Percentiles rank a stretch among this genome's conserved stretches.
These are phyloP conservation scores for Pterophyllum scalare DNA, from an alignment of 2,113 vertebrate genomes.

Conservation along the genomic window DNA sequence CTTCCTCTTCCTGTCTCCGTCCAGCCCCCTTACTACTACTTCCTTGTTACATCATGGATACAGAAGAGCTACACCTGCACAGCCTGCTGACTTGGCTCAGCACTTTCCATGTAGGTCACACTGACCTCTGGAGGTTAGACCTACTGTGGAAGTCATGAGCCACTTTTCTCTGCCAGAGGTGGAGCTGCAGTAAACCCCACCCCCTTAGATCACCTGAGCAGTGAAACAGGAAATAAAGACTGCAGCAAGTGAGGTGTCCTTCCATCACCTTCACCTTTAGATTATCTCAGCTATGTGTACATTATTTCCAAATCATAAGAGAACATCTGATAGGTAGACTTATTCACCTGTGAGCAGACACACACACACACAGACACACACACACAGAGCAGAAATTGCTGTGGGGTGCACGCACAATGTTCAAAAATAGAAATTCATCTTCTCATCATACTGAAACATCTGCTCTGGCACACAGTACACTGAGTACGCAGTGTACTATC, in stretches of 20 bases:
- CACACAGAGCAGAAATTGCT: background rate
- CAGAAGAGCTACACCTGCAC: slow-evolving; percentile 26
- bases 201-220: slow-evolving; percentile 64
- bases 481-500: background rate
- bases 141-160: background rate
- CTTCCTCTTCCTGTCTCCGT: slow-evolving; percentile 38
- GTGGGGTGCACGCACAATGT: too few species aligned
- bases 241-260: slow-evolving; percentile 62
- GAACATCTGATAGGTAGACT: background rate
- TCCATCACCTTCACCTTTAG: slow-evolving; percentile 65
- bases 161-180: background rate
- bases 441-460: background rate
- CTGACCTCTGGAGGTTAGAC: slow-evolving; percentile 52
- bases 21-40: slow-evolving; percentile 33
- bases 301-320: background rate
- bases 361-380: background rate
- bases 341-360: background rate
- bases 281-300: background rate
- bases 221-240: slow-evolving; percentile 63
- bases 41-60: background rate
- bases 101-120: slow-evolving; percentile 12
- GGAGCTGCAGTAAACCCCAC: slow-evolving; percentile 20
- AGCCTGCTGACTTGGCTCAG: slow-evolving; percentile 9
- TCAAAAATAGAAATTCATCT: background rate
- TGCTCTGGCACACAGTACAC: background rate